A percentile compares a stretch with the other conserved stretches of the same genome.
phyloP scores from a whole-genome alignment of 2,888 invertebrate species.

The Cephus runcator region DNA sequence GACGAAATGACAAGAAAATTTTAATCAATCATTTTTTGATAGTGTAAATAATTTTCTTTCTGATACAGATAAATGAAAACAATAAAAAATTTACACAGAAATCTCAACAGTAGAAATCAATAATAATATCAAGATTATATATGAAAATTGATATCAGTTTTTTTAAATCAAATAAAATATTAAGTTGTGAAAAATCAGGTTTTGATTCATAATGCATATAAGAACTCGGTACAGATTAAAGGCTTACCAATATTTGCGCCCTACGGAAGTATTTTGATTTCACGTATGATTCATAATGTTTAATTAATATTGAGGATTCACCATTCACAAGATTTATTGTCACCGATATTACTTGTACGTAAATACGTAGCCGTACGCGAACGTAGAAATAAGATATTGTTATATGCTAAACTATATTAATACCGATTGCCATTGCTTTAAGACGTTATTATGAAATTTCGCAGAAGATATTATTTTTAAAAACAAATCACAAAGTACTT shows the following conservation, averaged over 20 bases:
- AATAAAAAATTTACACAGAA: too few species aligned
- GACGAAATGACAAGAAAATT: too few species aligned
- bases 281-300: background rate
- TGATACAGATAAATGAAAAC: too few species aligned
- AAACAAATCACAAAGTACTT: slow-evolving; percentile 30
- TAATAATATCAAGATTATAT: too few species aligned
- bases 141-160: too few species aligned
- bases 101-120: too few species aligned
- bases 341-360: background rate
- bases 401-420: background rate
- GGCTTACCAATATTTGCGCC: background rate
- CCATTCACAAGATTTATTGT: background rate
- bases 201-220: too few species aligned
- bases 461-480: background rate
- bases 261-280: background rate
- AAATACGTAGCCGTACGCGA: background rate
- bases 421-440: background rate
- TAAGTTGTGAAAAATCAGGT: too few species aligned
- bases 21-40: too few species aligned
- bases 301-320: background rate
- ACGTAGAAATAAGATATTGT: background rate
- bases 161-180: too few species aligned
- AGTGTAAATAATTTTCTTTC: too few species aligned
- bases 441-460: background rate
- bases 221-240: too few species aligned